phyloP scores from a whole-genome alignment of 2,797 vertebrate species.

The Leuciscus waleckii region DNA sequence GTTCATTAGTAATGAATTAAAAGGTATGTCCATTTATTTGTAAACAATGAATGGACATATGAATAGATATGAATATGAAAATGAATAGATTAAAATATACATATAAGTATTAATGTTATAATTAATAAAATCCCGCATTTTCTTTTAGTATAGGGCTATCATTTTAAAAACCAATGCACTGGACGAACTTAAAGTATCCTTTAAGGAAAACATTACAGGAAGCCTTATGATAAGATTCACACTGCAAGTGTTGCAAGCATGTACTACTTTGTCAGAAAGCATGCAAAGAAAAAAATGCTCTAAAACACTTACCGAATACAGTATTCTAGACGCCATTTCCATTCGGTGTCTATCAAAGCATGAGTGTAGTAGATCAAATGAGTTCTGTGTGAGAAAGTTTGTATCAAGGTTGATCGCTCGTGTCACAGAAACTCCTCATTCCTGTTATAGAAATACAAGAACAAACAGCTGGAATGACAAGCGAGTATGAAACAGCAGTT shows the following conservation, averaged over 20 bases:
- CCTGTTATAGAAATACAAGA: background rate
- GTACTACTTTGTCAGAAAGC: background rate
- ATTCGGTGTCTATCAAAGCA: slow-evolving; percentile 16
- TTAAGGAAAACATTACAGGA: background rate
- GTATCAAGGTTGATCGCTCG: background rate
- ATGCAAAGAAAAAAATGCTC: background rate
- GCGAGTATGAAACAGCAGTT: background rate
- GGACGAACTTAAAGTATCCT: background rate
- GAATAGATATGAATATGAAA: no score
- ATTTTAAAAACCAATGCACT: background rate
- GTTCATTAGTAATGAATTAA: background rate
- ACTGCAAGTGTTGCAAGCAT: background rate
- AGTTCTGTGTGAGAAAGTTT: background rate
- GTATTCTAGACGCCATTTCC: slow-evolving; percentile 72
- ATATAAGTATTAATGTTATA: background rate
- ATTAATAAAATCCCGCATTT: background rate
- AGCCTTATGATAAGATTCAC: background rate
- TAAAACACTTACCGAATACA: slow-evolving; percentile 73
- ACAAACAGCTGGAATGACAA: background rate
- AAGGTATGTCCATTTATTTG: background rate
- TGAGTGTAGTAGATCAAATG: background rate
- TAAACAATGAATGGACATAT: background rate
- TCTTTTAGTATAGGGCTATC: background rate
- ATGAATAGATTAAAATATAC: background rate
- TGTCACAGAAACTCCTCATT: no score